Conservation (phyloP, 2,113 vertebrate genomes). For the Clarias magur region DNA sequence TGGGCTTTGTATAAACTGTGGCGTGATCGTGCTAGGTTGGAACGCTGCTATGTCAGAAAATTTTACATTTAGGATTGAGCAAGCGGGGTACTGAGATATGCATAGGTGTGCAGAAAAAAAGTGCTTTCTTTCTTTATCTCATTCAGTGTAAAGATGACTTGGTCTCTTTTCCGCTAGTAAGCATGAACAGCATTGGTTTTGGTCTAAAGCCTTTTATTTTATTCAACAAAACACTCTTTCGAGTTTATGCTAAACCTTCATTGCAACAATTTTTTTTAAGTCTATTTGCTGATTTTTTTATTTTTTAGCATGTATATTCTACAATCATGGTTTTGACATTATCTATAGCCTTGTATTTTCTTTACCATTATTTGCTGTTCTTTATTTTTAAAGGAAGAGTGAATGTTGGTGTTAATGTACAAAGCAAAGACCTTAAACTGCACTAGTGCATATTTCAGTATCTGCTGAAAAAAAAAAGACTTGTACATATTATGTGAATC, state of each 20-base stretch:
- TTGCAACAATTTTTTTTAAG: background rate
- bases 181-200: slow-evolving; percentile 2
- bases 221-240: background rate
- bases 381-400: background rate
- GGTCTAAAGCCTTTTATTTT: slow-evolving; percentile 16
- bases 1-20: slow-evolving; percentile 12
- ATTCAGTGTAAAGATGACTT: background rate
- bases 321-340: background rate
- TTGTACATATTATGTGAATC: slow-evolving; percentile 73
- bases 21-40: background rate
- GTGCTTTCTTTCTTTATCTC: background rate
- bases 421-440: slow-evolving; percentile 33
- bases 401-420: slow-evolving; percentile 28
- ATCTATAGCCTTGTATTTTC: slow-evolving; percentile 19
- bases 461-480: slow-evolving; percentile 60
- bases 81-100: background rate
- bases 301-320: slow-evolving; percentile 5
- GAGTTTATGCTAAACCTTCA: background rate
- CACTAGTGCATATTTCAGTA: slow-evolving; percentile 55
- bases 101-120: background rate
- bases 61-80: background rate
- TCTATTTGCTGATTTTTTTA: background rate
- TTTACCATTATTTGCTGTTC: slow-evolving; percentile 9
- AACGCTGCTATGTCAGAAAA: slow-evolving; percentile 17
- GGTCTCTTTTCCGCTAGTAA: background rate